Evolutionary conservation across 2,797 vertebrate species (phyloP), one percentile per base, ranked within the genome.

Genomic region (Echiichthys vipera): DNA sequence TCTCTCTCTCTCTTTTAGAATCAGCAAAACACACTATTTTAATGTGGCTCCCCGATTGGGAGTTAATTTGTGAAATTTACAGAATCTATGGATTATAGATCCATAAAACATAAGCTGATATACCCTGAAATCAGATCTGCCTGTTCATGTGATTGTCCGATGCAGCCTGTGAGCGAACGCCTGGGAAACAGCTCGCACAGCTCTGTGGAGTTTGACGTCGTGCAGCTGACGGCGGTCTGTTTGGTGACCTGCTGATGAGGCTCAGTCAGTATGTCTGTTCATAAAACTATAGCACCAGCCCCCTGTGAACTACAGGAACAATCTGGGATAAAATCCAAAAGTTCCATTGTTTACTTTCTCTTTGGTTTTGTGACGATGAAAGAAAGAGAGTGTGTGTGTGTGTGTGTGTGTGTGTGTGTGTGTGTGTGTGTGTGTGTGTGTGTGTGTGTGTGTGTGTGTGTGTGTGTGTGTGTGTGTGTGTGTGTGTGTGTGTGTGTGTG

Each of bases 271-370:
- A 83, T 68, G 62, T 51, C 45, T 71, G 74, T 82, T 84, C 78
- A 88, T 84, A 77, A 87, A 87, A 78, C 53, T 37, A 32, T 7
- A 69, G 78, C 65, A 67, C 25, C 53, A 30, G 45, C 70, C 84
- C 84, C 80, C 76, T 84, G 62, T 69, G 78, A 87, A 54, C 58
- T 39, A 53, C 65, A 51, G 73, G 68, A 80, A 59, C 71, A 72
- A 62, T 55, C 76, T 51, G 72, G 74, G 77, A 86, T 65, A 29
- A 64, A 45, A 55, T 84, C 80, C 83, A 89, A 81, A 71, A 65
- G 65, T 69, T 77, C 75, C 57, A 39, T 85, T 88, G 81, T 83
- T 85, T 91, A 78, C 42, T 14, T 65, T 79, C 61, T 74, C 74
- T 81, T 69, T 78, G 73, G 50, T 84, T 87, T 54, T 66, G 42